Evolutionary conservation across 2,113 vertebrate species (phyloP).

Genomic region (Emberiza fucata): DNA sequence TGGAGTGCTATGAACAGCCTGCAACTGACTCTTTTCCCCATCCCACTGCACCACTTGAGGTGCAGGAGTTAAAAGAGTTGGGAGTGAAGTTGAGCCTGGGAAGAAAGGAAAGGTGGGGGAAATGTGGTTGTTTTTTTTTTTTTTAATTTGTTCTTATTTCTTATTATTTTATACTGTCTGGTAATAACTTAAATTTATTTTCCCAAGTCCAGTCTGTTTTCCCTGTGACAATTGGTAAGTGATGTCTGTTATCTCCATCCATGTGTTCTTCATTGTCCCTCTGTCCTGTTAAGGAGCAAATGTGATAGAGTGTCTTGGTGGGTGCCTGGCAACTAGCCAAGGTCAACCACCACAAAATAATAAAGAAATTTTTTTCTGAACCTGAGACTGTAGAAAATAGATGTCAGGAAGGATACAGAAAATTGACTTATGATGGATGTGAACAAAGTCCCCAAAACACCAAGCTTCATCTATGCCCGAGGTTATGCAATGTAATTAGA

Average conservation of each 20-base stretch:
- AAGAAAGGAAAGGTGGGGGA: background rate
- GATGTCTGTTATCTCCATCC: background rate
- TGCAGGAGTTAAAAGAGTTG: background rate
- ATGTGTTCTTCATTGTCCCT: background rate
- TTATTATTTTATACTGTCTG: background rate
- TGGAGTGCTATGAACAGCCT: fast-evolving
- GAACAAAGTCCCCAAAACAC: background rate
- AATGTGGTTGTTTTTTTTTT: background rate
- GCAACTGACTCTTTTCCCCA: background rate
- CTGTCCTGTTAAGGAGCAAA: background rate
- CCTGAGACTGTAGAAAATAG: background rate
- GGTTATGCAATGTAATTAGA: background rate
- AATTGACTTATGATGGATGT: background rate
- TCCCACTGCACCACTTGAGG: background rate
- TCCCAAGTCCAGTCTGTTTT: background rate
- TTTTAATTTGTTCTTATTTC: background rate
- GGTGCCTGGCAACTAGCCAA: background rate
- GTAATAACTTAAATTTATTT: background rate
- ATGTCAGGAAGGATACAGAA: background rate
- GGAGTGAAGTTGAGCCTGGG: background rate
- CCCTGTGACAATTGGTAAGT: background rate
- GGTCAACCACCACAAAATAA: background rate
- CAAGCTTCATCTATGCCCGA: background rate
- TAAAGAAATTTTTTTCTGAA: background rate
- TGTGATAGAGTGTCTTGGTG: background rate